Evolutionary conservation across 1,140 invertebrate species (phyloP), one percentile per base, ranked within the genome.

Genomic region (Anastrepha obliqua): DNA sequence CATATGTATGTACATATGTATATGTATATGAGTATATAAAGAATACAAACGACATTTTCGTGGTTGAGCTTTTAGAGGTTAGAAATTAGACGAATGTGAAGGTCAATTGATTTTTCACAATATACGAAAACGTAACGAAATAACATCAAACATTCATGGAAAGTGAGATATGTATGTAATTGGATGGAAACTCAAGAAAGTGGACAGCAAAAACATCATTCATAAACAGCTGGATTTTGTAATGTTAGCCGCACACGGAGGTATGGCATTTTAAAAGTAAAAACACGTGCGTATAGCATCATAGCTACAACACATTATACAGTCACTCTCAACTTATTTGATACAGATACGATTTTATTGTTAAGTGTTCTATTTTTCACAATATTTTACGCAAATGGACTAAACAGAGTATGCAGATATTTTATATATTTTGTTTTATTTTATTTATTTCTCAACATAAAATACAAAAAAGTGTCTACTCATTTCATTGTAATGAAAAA

Each of bases 71-170:
- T 29, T 58, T 81, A 55, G 47, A 81, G 74, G 74, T 81, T 47
- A 58, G 29, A 44, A 47, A 74, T 74, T 74, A 74, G 67, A 74
- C n/a, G 9, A 55, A 81, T 81, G 74, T 58, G 47, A 81, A 81
- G 74, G 74, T 44, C 11, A 81, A 81, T 81, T 81, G 47, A 81
- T 81, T 81, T 81, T 81, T 55, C 74, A 42, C 74, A 8, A 81
- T 55, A 81, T 81, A 1, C 13, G n/a, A 9, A 70, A 9, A 29
- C 7, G 44, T 20, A 81, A 81, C 7, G 2, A 62, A 1, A 62
- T 17, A n/a, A 62, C 4, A 29, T 29, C 29, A 29, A 29, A 29
- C 29, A 29, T 29, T 1, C 29, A 29, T 29, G 29, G 11, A 42
- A 17, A 44, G 17, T 20, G 44, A 11, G 8, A 55, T 29, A 51